These are phyloP conservation scores for Tiphia femorata DNA, from an alignment of 2,888 invertebrate species.

Conservation along the genomic window DNA sequence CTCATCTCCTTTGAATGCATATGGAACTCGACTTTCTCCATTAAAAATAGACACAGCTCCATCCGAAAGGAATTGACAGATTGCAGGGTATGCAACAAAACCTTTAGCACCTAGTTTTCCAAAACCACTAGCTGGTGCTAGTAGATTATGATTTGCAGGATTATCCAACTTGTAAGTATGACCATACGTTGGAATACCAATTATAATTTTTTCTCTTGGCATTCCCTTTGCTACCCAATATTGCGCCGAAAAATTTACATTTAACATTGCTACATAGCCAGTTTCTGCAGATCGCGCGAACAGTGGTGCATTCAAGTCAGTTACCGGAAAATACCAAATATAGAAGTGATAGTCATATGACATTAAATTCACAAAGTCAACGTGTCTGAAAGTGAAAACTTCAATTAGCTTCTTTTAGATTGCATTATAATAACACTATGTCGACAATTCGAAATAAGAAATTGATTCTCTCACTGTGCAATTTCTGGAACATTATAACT, in stretches of 20 bases:
- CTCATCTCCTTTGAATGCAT: conserved; percentile 76
- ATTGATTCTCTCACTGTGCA: conserved; percentile 73
- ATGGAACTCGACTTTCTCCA: conserved; percentile 81
- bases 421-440: neutral
- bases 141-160: conserved; percentile 75
- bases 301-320: conserved; percentile 87
- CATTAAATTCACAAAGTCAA: conserved; percentile 92
- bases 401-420: neutral
- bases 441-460: neutral
- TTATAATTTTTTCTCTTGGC: conserved; percentile 81
- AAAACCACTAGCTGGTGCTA: conserved; percentile 79
- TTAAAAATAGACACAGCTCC: conserved; percentile 76
- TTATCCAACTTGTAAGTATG: conserved; percentile 78
- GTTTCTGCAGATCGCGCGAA: conserved; percentile 75
- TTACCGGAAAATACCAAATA: conserved; percentile 81
- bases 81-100: conserved; percentile 78
- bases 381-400: conserved; percentile 71
- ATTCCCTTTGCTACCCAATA: conserved; percentile 85
- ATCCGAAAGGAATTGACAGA: conserved; percentile 76
- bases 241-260: conserved; percentile 84
- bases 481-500: conserved; percentile 85
- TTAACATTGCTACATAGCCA: conserved; percentile 78
- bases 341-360: conserved; percentile 91
- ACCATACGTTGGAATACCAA: conserved; percentile 91
- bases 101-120: conserved; percentile 79